Evolutionary conservation across 2,113 vertebrate genomes (phyloP).

Genomic region (Hippocampus mohnikei): DNA sequence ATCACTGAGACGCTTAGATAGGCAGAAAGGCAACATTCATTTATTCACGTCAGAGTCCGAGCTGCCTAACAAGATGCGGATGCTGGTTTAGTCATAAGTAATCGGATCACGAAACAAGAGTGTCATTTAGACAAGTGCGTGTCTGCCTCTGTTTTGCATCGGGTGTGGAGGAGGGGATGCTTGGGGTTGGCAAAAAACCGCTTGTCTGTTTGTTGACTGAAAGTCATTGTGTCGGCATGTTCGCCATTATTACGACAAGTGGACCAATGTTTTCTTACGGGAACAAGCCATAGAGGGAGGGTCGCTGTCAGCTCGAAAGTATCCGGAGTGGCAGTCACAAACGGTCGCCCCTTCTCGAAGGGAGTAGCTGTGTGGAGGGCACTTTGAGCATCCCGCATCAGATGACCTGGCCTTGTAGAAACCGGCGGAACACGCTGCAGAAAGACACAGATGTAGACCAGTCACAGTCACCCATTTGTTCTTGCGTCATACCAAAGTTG

Average conservation of each 20-base stretch:
- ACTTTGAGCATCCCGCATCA: slow-evolving; percentile 56
- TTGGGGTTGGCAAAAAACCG: slow-evolving; percentile 22
- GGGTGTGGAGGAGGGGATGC: slow-evolving; percentile 30
- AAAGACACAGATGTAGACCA: neutral
- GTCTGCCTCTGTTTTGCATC: slow-evolving; percentile 42
- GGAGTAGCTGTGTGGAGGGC: slow-evolving; percentile 64
- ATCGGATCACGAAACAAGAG: slow-evolving; percentile 58
- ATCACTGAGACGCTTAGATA: slow-evolving; percentile 23
- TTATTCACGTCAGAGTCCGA: slow-evolving; percentile 54
- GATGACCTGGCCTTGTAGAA: slow-evolving; percentile 63
- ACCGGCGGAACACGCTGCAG: slow-evolving; percentile 56
- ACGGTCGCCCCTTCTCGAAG: slow-evolving; percentile 48
- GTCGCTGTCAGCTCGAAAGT: slow-evolving; percentile 60
- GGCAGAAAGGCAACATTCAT: slow-evolving; percentile 29
- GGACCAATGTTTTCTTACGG: slow-evolving; percentile 49
- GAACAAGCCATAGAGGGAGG: slow-evolving; percentile 64
- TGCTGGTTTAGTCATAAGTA: slow-evolving; percentile 70
- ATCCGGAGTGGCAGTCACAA: slow-evolving; percentile 63
- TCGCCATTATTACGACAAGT: neutral
- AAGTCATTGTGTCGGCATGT: slow-evolving; percentile 17
- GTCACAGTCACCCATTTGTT: neutral
- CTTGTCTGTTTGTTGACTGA: slow-evolving; percentile 8
- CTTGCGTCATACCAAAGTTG: neutral
- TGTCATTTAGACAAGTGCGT: slow-evolving; percentile 53
- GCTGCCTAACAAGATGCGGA: slow-evolving; percentile 58